Evolutionary conservation across 2,888 invertebrate genomes (phyloP).

Genomic region (Drosophila seclusa): DNA sequence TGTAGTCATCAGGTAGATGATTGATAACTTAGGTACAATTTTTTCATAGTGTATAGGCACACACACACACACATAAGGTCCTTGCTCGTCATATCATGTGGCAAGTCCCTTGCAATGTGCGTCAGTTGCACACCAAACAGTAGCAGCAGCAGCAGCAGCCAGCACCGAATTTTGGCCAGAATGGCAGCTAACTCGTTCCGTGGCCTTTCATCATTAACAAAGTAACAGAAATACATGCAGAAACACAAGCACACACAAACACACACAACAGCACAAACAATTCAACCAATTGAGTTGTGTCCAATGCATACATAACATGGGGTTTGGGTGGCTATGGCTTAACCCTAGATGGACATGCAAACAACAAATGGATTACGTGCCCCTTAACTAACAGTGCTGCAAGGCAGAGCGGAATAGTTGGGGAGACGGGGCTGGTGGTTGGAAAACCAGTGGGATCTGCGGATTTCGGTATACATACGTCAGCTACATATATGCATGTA

Average conservation of each 20-base stretch:
- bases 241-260: conserved; percentile 18
- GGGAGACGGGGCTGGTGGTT: no score
- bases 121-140: conserved; percentile 66
- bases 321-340: conserved; percentile 11
- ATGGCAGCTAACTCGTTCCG: conserved; percentile 66
- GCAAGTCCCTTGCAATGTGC: conserved; percentile 56
- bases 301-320: conserved; percentile 60
- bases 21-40: not conserved
- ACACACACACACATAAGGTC: conserved; percentile 5
- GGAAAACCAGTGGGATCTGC: conserved; percentile 28
- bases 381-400: conserved; percentile 53
- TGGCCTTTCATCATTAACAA: conserved; percentile 72
- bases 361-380: conserved; percentile 77
- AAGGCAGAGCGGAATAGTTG: conserved; percentile 18
- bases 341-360: conserved; percentile 63
- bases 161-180: conserved; percentile 64
- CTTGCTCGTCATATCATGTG: conserved; percentile 45
- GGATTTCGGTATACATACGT: conserved; percentile 25
- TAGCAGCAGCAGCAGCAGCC: conserved; percentile 40
- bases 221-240: conserved; percentile 28
- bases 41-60: not conserved
- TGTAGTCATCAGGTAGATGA: not conserved
- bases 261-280: conserved; percentile 28
- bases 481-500: conserved; percentile 24
- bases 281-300: conserved; percentile 68